Evolutionary conservation across 2,113 vertebrate species (phyloP).

Genomic region (Salvator merianae): DNA sequence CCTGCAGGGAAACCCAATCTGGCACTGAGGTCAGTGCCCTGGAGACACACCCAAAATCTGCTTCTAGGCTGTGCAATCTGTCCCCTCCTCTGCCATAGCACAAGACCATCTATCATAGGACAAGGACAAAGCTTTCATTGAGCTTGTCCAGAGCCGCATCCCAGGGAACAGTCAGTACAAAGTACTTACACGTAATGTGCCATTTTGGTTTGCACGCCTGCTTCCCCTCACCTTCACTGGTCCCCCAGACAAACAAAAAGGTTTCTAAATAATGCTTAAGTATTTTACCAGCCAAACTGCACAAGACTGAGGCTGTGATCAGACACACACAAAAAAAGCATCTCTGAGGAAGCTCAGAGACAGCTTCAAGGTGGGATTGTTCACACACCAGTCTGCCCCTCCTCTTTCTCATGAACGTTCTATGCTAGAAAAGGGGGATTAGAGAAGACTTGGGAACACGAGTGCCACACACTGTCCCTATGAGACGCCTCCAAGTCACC

Average conservation of each 20-base stretch:
- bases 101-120: background rate
- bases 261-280: background rate
- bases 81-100: background rate
- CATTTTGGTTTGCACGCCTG: background rate
- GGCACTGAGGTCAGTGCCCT: too few species aligned
- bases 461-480: too few species aligned
- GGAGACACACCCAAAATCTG: background rate
- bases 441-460: too few species aligned
- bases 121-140: background rate
- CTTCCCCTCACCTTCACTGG: background rate
- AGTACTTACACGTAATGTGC: background rate
- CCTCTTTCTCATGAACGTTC: too few species aligned
- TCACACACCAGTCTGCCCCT: too few species aligned
- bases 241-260: background rate
- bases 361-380: too few species aligned
- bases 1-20: too few species aligned
- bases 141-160: background rate
- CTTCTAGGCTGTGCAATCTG: background rate
- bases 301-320: too few species aligned
- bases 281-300: slow-evolving; percentile 30
- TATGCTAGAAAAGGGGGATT: too few species aligned
- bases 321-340: too few species aligned
- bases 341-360: too few species aligned
- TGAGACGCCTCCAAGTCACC: too few species aligned
- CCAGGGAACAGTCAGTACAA: background rate